phyloP scores from a whole-genome alignment of 2,797 vertebrate genomes.

The Semotilus atromaculatus region DNA sequence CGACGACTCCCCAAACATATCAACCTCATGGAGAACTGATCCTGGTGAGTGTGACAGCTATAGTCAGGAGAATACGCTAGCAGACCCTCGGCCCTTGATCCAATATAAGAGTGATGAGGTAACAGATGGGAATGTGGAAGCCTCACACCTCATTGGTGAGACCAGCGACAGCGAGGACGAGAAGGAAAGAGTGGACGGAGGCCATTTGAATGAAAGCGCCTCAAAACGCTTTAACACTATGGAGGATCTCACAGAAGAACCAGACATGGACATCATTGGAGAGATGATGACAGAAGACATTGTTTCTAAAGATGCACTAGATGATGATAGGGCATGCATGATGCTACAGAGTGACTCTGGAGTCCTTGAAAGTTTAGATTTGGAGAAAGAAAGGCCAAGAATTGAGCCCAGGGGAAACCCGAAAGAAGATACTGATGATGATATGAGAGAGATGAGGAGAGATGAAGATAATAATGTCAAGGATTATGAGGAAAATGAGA shows the following conservation, averaged over 20 bases:
- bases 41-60: slow-evolving; percentile 76
- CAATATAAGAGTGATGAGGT: slow-evolving; percentile 80
- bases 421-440: slow-evolving; percentile 22
- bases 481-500: slow-evolving; percentile 34
- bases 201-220: slow-evolving; percentile 65
- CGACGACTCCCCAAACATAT: slow-evolving; percentile 76
- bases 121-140: slow-evolving; percentile 71
- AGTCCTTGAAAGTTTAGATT: not conserved
- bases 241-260: slow-evolving; percentile 79
- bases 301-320: slow-evolving; percentile 32
- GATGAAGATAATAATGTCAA: slow-evolving; percentile 5
- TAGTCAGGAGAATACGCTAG: slow-evolving; percentile 80
- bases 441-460: not conserved
- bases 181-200: slow-evolving; percentile 63
- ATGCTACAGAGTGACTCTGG: slow-evolving; percentile 15
- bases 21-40: slow-evolving; percentile 76
- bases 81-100: slow-evolving; percentile 80
- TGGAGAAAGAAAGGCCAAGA: slow-evolving; percentile 12
- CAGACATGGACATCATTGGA: slow-evolving; percentile 67
- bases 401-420: slow-evolving; percentile 13
- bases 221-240: slow-evolving; percentile 77
- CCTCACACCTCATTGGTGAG: slow-evolving; percentile 69
- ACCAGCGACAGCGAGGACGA: slow-evolving; percentile 75
- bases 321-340: slow-evolving; percentile 37
- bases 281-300: slow-evolving; percentile 63